These are phyloP conservation scores for Maniola jurtina DNA, from an alignment of 1,140 invertebrate species.

Conservation along the genomic window DNA sequence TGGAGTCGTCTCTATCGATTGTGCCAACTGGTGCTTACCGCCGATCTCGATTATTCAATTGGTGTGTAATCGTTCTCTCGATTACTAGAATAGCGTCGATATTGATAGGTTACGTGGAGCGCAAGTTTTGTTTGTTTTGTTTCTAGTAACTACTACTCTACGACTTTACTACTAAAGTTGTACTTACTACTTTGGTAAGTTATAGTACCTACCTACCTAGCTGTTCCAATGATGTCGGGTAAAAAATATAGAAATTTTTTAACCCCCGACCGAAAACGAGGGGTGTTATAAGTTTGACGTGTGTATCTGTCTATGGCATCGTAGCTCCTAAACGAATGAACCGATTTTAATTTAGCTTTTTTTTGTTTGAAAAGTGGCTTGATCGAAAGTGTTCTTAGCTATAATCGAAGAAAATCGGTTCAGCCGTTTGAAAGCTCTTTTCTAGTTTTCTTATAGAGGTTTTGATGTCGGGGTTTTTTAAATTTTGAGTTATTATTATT, in stretches of 20 bases:
- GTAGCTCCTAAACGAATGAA: too few species aligned
- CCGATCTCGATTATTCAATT: constrained; percentile 65
- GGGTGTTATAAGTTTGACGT: too few species aligned
- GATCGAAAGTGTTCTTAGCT: too few species aligned
- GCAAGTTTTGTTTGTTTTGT: constrained; percentile 16
- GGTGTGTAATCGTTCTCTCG: constrained; percentile 57
- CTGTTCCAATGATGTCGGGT: not conserved
- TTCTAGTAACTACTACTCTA: not conserved
- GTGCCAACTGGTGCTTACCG: constrained; percentile 73
- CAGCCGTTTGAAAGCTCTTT: too few species aligned
- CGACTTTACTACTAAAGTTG: not conserved
- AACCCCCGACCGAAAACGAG: too few species aligned
- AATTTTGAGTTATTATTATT: too few species aligned
- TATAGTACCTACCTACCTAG: not conserved
- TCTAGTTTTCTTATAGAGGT: too few species aligned
- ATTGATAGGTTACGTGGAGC: constrained; percentile 26
- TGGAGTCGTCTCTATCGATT: constrained; percentile 66
- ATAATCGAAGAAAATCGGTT: too few species aligned
- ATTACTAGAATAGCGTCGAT: constrained; percentile 45
- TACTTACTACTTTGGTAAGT: not conserved
- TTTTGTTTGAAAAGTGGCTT: too few species aligned
- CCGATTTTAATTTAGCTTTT: too few species aligned
- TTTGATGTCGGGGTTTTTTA: not conserved
- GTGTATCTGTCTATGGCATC: too few species aligned
- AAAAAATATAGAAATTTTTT: too few species aligned